Evolutionary conservation across 2,888 invertebrate genomes (phyloP).

Genomic region (Agrotis segetum): DNA sequence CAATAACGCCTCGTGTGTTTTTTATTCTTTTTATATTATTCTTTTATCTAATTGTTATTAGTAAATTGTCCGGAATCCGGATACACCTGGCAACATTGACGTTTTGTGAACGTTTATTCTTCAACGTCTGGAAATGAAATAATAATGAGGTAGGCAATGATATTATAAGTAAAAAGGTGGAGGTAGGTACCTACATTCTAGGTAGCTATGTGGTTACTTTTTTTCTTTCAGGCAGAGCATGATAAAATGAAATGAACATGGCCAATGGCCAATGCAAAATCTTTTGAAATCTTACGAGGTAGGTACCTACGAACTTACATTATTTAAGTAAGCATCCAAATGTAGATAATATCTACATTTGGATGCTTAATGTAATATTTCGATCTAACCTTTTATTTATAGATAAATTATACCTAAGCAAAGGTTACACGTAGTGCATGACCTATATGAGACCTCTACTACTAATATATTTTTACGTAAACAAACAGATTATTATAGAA

Average conservation of each 20-base stretch:
- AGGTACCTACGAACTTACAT: no score
- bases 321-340: no score
- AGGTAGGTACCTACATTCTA: no score
- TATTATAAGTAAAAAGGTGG: no score
- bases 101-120: background rate
- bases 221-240: no score
- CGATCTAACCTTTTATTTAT: background rate
- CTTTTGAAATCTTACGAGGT: background rate
- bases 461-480: conserved; percentile 30
- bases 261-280: background rate
- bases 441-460: background rate
- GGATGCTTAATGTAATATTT: background rate
- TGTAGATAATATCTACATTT: no score
- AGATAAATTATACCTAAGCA: no score
- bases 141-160: no score
- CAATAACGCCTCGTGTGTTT: conserved; percentile 72
- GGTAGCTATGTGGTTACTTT: no score
- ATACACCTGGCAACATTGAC: conserved; percentile 31
- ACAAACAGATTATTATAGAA: background rate
- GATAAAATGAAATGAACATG: background rate
- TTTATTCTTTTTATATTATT: conserved; percentile 53
- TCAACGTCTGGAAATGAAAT: background rate
- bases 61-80: conserved; percentile 45
- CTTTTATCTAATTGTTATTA: conserved; percentile 55
- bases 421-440: conserved; percentile 1